Percentiles rank a stretch among this genome's conserved stretches.
These are phyloP conservation scores for Sarcophaga variegata DNA, from an alignment of 2,888 invertebrate genomes.

Conservation along the genomic window DNA sequence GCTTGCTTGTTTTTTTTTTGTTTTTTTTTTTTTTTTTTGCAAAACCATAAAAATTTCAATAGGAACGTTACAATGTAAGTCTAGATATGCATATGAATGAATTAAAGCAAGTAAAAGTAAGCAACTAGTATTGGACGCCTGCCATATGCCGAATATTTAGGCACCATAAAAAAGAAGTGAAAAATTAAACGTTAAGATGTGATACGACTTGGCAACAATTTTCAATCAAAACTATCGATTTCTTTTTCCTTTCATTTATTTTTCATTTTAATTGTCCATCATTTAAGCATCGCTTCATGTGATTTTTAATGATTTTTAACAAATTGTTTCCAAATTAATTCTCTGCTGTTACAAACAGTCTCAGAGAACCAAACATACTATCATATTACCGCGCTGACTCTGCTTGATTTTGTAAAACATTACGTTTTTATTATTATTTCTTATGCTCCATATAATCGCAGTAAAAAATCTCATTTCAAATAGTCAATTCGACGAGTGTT, in stretches of 20 bases:
- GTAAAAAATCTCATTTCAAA: conserved; percentile 13
- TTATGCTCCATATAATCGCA: conserved; percentile 37
- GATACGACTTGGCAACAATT: too few species aligned
- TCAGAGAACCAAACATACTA: neutral
- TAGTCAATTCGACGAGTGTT: neutral
- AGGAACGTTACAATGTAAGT: conserved; percentile 13
- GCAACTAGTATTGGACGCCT: neutral
- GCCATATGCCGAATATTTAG: neutral
- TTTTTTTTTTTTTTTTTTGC: neutral
- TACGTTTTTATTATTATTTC: conserved; percentile 50
- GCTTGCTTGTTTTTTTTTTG: too few species aligned
- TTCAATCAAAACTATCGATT: too few species aligned
- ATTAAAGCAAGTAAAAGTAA: conserved; percentile 32
- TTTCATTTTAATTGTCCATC: too few species aligned
- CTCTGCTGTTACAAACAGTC: neutral
- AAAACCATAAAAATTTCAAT: conserved; percentile 18
- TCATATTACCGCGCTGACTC: neutral
- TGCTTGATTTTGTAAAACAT: conserved; percentile 34
- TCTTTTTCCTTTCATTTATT: too few species aligned
- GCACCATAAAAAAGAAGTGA: too few species aligned
- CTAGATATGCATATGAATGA: neutral
- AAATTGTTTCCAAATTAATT: too few species aligned
- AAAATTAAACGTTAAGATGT: too few species aligned
- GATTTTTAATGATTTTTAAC: too few species aligned
- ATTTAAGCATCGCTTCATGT: too few species aligned